Conservation (phyloP, 2,888 invertebrate species). For the Trachelus iudaicus region DNA sequence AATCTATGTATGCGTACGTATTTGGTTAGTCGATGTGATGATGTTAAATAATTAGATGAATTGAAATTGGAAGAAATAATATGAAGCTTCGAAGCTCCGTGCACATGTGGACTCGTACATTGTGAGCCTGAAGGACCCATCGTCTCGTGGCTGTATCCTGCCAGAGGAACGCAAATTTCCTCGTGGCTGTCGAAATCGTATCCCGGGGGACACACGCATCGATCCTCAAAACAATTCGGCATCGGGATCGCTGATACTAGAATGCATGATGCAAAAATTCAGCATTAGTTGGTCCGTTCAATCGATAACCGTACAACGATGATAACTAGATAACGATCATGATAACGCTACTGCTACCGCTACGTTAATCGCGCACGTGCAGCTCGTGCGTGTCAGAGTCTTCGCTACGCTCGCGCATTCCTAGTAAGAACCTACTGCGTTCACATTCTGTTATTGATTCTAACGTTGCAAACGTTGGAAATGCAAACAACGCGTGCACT, state of each 20-base stretch:
- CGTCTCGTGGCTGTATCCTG: conserved; percentile 59
- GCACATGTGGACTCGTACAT: conserved; percentile 48
- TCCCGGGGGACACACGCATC: conserved; percentile 67
- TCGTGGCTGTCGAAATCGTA: conserved; percentile 58
- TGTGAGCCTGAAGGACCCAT: conserved; percentile 64
- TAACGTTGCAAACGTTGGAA: not conserved
- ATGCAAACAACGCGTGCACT: not conserved
- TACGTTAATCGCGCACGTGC: not conserved
- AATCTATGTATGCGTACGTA: not conserved
- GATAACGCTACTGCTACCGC: not conserved
- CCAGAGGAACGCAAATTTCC: conserved; percentile 59
- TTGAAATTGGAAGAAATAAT: not conserved
- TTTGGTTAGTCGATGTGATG: too few relatives aligned
- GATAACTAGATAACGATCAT: not conserved
- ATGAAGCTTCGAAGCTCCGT: not conserved
- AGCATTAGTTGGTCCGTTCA: not conserved
- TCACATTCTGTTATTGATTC: not conserved
- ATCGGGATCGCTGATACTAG: conserved; percentile 60
- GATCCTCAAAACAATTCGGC: conserved; percentile 65
- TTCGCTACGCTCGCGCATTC: not conserved
- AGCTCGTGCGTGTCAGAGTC: not conserved
- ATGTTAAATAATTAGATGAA: not conserved
- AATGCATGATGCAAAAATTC: conserved; percentile 42
- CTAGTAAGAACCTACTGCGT: not conserved
- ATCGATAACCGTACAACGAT: not conserved